Evolutionary conservation across 2,888 invertebrate species (phyloP).

Genomic region (Eupithecia abbreviata): DNA sequence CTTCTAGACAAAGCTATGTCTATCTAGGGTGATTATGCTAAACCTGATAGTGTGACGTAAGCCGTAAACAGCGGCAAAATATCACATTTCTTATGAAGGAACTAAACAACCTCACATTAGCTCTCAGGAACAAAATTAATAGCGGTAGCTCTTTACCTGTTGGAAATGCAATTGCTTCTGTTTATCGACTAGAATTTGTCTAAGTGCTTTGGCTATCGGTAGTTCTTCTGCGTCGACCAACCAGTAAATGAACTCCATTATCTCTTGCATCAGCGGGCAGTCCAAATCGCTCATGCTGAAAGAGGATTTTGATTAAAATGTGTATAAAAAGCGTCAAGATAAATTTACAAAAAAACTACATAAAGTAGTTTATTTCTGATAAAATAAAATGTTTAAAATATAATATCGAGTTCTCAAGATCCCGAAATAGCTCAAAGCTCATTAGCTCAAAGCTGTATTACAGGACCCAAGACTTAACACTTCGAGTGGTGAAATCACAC

Average conservation of each 20-base stretch:
- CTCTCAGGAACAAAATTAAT: not conserved
- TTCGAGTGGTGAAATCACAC: no score
- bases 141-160: constrained; percentile 59
- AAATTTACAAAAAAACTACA: no score
- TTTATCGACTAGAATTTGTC: constrained; percentile 96
- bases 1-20: not conserved
- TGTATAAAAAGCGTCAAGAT: not conserved
- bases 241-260: constrained; percentile 97
- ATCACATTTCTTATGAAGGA: no score
- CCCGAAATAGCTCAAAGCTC: no score
- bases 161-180: constrained; percentile 85
- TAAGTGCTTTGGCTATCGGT: constrained; percentile 93
- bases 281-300: constrained; percentile 92
- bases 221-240: constrained; percentile 96
- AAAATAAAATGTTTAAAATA: no score
- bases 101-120: not conserved
- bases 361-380: no score
- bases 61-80: no score
- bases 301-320: constrained; percentile 1
- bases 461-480: no score
- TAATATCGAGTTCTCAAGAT: no score
- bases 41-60: no score
- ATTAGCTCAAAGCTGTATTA: no score
- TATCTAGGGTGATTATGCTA: no score
- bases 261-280: constrained; percentile 89